These are phyloP conservation scores for Callipepla californica DNA, from an alignment of 2,113 vertebrate species.

Conservation along the genomic window DNA sequence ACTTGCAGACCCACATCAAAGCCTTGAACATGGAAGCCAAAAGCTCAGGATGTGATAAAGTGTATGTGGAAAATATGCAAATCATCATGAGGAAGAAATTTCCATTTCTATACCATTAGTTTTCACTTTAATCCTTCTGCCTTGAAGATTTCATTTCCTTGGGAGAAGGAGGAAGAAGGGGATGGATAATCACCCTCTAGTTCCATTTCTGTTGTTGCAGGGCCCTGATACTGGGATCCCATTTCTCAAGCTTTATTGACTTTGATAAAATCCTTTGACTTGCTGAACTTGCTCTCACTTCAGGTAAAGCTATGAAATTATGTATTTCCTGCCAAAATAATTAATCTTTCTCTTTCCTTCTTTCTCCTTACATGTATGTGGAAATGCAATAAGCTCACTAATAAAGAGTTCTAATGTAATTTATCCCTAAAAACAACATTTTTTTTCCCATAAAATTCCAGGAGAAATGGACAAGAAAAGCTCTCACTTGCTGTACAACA, in stretches of 20 bases:
- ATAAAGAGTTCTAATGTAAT: conserved; percentile 2
- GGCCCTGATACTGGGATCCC: conserved; percentile 22
- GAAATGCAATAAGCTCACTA: neutral
- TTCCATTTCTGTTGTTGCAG: conserved; percentile 51
- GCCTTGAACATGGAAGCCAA: neutral
- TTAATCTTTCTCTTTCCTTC: conserved; percentile 15
- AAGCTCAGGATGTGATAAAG: neutral
- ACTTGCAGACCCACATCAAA: conserved; percentile 26
- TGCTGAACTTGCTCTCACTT: conserved; percentile 67
- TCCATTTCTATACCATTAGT: conserved; percentile 39
- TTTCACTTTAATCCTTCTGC: conserved; percentile 53
- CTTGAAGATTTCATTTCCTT: conserved; percentile 60
- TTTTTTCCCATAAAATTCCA: neutral
- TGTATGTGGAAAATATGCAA: conserved; percentile 49
- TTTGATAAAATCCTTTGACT: conserved; percentile 67
- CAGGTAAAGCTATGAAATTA: conserved; percentile 45
- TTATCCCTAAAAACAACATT: neutral
- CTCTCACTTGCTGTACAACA: neutral
- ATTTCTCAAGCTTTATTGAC: conserved; percentile 70
- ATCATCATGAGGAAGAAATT: conserved; percentile 17
- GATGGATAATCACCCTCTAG: conserved; percentile 18
- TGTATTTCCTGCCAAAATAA: conserved; percentile 70
- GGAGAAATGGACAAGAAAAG: neutral
- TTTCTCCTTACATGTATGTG: neutral
- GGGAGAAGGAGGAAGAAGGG: neutral